Conservation (phyloP, 2,888 invertebrate species). For the Hedychridium roseum region DNA sequence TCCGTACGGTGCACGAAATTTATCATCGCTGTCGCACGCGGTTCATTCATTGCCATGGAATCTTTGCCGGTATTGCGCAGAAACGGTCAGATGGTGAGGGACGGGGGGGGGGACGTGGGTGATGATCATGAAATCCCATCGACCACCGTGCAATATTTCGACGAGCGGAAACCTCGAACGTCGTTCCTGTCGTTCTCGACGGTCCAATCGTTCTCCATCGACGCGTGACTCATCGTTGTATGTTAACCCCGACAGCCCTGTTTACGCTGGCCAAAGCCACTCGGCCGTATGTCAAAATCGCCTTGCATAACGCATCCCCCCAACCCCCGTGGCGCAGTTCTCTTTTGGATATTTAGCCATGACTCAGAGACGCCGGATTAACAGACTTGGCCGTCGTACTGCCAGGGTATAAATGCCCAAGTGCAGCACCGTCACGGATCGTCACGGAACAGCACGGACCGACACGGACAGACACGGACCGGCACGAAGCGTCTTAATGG, state of each 20-base stretch:
- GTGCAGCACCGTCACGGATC: not conserved
- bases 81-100: too few species aligned
- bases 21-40: too few species aligned
- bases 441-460: not conserved
- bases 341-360: conserved; percentile 36
- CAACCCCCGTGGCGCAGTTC: not conserved
- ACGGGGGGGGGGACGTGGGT: too few species aligned
- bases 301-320: conserved; percentile 43
- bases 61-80: too few species aligned
- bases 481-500: too few species aligned
- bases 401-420: too few species aligned
- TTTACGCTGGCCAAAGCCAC: conserved; percentile 38
- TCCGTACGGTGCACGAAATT: too few species aligned
- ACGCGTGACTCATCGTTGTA: conserved; percentile 36
- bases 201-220: conserved; percentile 24
- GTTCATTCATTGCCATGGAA: too few species aligned
- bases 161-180: too few species aligned
- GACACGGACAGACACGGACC: not conserved
- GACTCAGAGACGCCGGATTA: conserved; percentile 39
- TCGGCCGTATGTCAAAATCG: conserved; percentile 46
- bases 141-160: too few species aligned
- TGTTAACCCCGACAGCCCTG: conserved; percentile 37
- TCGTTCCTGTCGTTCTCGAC: too few species aligned
- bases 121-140: too few species aligned
- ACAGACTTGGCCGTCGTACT: conserved; percentile 38